phyloP scores from a whole-genome alignment of 1,140 invertebrate species.

The Himalopsyche phryganea region DNA sequence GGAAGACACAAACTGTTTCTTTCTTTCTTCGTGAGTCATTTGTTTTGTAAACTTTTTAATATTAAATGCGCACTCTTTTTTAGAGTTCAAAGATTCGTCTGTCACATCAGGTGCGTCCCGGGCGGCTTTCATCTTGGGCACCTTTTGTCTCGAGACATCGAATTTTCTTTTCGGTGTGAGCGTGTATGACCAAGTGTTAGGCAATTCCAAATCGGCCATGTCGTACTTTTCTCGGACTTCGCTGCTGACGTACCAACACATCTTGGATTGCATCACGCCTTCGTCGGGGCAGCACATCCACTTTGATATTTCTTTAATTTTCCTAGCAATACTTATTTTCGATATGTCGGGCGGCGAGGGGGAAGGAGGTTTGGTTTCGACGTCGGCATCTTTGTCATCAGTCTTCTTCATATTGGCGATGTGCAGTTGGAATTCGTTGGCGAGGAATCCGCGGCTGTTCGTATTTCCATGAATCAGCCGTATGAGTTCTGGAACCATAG shows the following conservation, averaged over 20 bases:
- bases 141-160: constrained; percentile 21
- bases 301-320: constrained; percentile 59
- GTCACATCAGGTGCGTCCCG: constrained; percentile 36
- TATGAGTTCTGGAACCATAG: constrained; percentile 64
- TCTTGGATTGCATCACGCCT: constrained; percentile 54
- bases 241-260: constrained; percentile 66
- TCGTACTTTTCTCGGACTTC: constrained; percentile 58
- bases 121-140: constrained; percentile 27
- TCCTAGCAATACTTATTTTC: constrained; percentile 50
- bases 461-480: constrained; percentile 66
- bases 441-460: constrained; percentile 56
- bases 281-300: constrained; percentile 58
- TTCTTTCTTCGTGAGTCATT: constrained; percentile 49
- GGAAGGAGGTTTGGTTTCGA: constrained; percentile 17
- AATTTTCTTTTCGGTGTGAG: constrained; percentile 42
- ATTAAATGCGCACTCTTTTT: constrained; percentile 42
- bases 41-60: constrained; percentile 54
- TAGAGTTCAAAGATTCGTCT: constrained; percentile 37
- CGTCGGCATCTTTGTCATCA: constrained; percentile 29
- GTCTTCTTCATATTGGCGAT: constrained; percentile 40
- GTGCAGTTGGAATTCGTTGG: constrained; percentile 63
- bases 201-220: constrained; percentile 51
- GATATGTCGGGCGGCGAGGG: constrained; percentile 36
- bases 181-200: constrained; percentile 56
- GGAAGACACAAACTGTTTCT: constrained; percentile 41